phyloP scores from a whole-genome alignment of 1,140 invertebrate genomes.

The Orius insidiosus region DNA sequence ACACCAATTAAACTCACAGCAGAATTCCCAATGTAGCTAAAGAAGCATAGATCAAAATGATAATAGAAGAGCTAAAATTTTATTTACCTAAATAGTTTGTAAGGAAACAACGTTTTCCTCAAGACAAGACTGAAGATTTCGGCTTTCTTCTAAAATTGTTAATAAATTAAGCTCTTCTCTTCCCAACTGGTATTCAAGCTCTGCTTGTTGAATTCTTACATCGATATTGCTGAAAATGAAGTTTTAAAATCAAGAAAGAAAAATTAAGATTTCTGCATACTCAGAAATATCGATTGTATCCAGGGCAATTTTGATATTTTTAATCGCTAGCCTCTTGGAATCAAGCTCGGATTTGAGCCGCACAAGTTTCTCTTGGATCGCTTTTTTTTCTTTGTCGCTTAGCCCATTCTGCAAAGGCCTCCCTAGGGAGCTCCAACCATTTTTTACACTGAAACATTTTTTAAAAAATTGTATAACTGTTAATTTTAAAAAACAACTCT shows the following conservation, averaged over 20 bases:
- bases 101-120: slow-evolving; percentile 41
- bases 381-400: slow-evolving; percentile 36
- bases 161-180: slow-evolving; percentile 71
- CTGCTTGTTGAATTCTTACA: slow-evolving; percentile 73
- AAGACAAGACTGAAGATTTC: slow-evolving; percentile 56
- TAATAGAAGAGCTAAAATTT: background rate
- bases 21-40: slow-evolving; percentile 31
- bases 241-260: too few species aligned
- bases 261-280: slow-evolving; percentile 36
- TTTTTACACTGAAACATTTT: too few species aligned
- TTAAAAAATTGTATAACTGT: too few species aligned
- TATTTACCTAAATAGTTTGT: slow-evolving; percentile 45
- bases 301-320: slow-evolving; percentile 52
- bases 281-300: slow-evolving; percentile 63
- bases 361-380: slow-evolving; percentile 46
- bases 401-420: slow-evolving; percentile 22
- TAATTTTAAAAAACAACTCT: too few species aligned
- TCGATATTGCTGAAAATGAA: slow-evolving; percentile 56
- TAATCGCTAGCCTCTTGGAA: slow-evolving; percentile 49
- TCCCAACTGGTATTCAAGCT: slow-evolving; percentile 71
- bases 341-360: slow-evolving; percentile 50
- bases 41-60: slow-evolving; percentile 18
- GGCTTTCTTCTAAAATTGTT: slow-evolving; percentile 62
- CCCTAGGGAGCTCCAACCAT: slow-evolving; percentile 11
- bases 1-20: slow-evolving; percentile 35